phyloP scores from a whole-genome alignment of 1,140 invertebrate genomes.

The Rhyzopertha dominica region DNA sequence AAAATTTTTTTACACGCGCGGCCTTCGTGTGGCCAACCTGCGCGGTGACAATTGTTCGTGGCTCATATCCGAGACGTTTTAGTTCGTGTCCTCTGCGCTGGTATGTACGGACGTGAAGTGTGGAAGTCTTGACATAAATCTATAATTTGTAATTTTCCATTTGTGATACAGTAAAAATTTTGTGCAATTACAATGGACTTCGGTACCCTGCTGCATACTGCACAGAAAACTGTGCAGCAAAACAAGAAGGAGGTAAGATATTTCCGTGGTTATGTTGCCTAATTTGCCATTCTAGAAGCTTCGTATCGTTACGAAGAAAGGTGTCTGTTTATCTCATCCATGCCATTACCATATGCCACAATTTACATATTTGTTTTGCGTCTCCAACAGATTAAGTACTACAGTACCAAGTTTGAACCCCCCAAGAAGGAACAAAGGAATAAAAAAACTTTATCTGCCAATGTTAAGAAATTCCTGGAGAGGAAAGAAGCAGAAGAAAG shows the following conservation, averaged over 20 bases:
- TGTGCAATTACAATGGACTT: conserved; percentile 55
- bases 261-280: conserved; percentile 4
- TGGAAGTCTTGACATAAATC: too few species aligned
- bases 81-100: too few species aligned
- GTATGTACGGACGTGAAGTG: too few species aligned
- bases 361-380: too few species aligned
- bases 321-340: background rate
- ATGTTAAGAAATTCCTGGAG: conserved; percentile 77
- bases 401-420: conserved; percentile 71
- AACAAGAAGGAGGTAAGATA: conserved; percentile 47
- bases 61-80: too few species aligned
- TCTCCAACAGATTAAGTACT: conserved; percentile 53
- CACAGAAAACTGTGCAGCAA: conserved; percentile 54
- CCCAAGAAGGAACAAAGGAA: conserved; percentile 73
- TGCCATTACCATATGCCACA: conserved; percentile 15
- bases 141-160: conserved; percentile 3
- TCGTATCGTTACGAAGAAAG: conserved; percentile 12
- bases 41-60: too few species aligned
- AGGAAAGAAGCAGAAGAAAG: conserved; percentile 74
- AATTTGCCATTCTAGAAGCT: conserved; percentile 11
- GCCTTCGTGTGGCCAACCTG: too few species aligned
- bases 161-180: background rate
- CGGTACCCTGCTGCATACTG: conserved; percentile 53
- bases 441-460: conserved; percentile 61
- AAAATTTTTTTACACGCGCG: too few species aligned